Percentiles rank a stretch among this genome's conserved stretches.
phyloP scores from a whole-genome alignment of 2,888 invertebrate genomes.

The Notodonta dromedarius region DNA sequence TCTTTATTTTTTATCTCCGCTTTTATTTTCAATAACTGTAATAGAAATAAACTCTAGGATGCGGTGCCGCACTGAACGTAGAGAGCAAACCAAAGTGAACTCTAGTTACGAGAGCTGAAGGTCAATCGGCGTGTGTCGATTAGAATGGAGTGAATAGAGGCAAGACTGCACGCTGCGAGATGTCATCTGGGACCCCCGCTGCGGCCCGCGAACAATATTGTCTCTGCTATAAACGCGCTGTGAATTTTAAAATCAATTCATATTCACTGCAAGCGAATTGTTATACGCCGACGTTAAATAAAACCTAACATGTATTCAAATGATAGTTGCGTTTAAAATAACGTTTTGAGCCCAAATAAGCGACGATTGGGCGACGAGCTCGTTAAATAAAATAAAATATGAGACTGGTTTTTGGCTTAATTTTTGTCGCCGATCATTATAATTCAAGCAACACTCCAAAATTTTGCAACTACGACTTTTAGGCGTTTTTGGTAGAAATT shows the following conservation, averaged over 20 bases:
- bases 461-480: slow-evolving; percentile 7
- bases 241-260: slow-evolving; percentile 80
- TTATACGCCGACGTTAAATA: slow-evolving; percentile 55
- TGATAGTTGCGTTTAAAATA: slow-evolving; percentile 43
- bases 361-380: slow-evolving; percentile 38
- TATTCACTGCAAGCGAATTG: slow-evolving; percentile 64
- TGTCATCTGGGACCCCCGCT: slow-evolving; percentile 80
- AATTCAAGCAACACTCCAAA: slow-evolving; percentile 14
- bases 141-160: slow-evolving; percentile 59
- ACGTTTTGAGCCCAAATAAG: slow-evolving; percentile 47
- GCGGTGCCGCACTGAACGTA: slow-evolving; percentile 31
- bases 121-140: slow-evolving; percentile 19
- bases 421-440: slow-evolving; percentile 23
- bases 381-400: slow-evolving; percentile 36
- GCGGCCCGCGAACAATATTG: slow-evolving; percentile 81
- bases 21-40: slow-evolving; percentile 76
- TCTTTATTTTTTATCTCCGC: slow-evolving; percentile 73
- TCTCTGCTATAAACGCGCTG: slow-evolving; percentile 76
- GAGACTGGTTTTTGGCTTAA: slow-evolving; percentile 29
- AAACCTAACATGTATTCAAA: slow-evolving; percentile 40
- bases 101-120: slow-evolving; percentile 24
- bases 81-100: slow-evolving; percentile 30
- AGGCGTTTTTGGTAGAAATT: slow-evolving; percentile 7
- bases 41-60: slow-evolving; percentile 63
- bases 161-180: slow-evolving; percentile 80